Percentiles rank a stretch among this genome's conserved stretches.
These are phyloP conservation scores for Corynorhinus townsendii DNA, from an alignment of 2,113 vertebrate species.

Conservation along the genomic window DNA sequence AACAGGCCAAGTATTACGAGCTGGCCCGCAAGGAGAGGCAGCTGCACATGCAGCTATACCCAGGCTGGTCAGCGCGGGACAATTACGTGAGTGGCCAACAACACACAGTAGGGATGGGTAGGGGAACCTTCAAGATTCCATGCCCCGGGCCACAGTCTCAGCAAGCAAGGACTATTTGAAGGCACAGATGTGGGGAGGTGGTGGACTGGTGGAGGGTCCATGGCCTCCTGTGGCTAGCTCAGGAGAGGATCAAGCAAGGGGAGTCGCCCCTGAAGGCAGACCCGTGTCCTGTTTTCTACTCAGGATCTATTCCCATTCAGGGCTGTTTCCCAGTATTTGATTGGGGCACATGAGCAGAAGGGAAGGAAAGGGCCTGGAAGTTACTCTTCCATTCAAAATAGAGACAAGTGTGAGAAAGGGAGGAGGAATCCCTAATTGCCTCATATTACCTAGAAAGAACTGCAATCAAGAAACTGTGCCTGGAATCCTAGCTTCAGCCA, in stretches of 20 bases:
- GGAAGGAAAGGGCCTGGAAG: background rate
- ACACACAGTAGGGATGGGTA: rapidly evolving
- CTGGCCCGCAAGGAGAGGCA: constrained; percentile 97
- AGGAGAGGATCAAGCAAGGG: background rate
- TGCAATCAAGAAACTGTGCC: background rate
- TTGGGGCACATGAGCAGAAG: background rate
- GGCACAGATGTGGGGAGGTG: background rate
- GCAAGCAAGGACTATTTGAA: background rate
- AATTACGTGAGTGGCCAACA: constrained; percentile 92
- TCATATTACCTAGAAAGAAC: background rate
- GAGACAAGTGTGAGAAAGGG: background rate
- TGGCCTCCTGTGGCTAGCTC: background rate
- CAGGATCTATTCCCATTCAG: background rate
- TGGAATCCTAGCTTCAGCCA: background rate
- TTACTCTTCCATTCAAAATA: background rate
- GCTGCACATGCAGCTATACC: constrained; percentile 99
- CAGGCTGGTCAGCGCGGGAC: constrained; percentile 97
- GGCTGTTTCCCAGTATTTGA: background rate
- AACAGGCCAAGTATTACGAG: constrained; percentile 99
- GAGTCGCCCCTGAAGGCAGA: background rate
- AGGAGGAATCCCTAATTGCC: background rate
- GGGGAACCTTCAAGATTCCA: background rate
- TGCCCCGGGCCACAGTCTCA: background rate
- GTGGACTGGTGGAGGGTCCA: background rate
- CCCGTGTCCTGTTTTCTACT: background rate